Evolutionary conservation across 2,888 invertebrate species (phyloP), one percentile per base, ranked within the genome.

Genomic region (Spicauda simplicius): DNA sequence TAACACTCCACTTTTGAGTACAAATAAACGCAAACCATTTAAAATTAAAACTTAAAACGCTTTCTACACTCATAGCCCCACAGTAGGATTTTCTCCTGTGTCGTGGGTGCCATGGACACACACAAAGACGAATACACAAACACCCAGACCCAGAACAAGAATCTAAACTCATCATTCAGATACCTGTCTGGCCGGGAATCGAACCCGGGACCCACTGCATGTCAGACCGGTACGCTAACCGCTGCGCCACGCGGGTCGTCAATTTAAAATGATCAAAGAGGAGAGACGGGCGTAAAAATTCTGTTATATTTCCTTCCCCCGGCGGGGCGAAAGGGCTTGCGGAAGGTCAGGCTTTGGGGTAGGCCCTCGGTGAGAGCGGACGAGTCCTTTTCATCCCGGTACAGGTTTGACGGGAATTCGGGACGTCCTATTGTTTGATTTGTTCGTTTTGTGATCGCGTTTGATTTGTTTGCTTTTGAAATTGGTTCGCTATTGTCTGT

Each of bases 331-430:
- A 75, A 73, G 71, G 70, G 71, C 73, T 76, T 77, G 76, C 56
- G 75, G 71, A 76, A 77, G 77, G 76, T 77, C 77, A 77, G 72
- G 73, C 64, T 64, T 50, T 69, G 60, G 57, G 63, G 69, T 65
- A 60, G 54, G 70, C 58, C 41, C 52, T 8, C n/a, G 5, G 45
- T 45, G 45, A 16, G 12, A 66, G 73, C 70, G 71, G 59, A n/a
- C 63, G 20, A 16, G 54, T 45, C 19, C 53, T 41, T 20, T 61
- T 61, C 18, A 30, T 33, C 61, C 52, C 33, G 33, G 12, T 61
- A 53, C 59, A n/a, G 59, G 48, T 48, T 59, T 18, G 37, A 12
- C 37, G 48, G 59, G 30, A 45, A 45, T 45, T 45, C 45, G 45
- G 45, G 45, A 45, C 45, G 25, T 50, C 30, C 59, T 12, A 50